Evolutionary conservation across 2,113 vertebrate genomes (phyloP).

Genomic region (Chloroceryle aenea): DNA sequence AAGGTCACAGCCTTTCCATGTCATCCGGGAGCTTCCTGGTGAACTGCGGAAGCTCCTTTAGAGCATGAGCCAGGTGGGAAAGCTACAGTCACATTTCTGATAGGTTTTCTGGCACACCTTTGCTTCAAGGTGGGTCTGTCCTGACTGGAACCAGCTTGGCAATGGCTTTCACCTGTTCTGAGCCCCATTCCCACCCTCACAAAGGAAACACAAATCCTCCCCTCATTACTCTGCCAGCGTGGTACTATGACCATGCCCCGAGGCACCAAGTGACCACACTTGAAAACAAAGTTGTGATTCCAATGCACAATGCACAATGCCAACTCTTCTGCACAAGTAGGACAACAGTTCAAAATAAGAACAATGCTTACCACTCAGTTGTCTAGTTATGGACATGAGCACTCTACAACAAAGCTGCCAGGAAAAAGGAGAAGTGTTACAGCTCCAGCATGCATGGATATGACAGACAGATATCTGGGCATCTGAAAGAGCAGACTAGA

Average conservation of each 20-base stretch:
- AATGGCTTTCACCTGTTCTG: conserved; percentile 37
- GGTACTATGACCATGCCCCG: background rate
- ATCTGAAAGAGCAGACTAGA: background rate
- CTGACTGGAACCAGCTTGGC: background rate
- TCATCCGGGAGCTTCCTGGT: background rate
- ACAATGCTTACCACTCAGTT: background rate
- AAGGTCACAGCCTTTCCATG: background rate
- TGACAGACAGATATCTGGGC: background rate
- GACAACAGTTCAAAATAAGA: background rate
- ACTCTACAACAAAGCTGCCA: background rate
- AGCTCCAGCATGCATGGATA: background rate
- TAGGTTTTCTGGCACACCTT: background rate
- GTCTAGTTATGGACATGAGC: background rate
- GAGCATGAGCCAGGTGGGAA: background rate
- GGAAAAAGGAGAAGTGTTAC: background rate
- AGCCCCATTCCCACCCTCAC: background rate
- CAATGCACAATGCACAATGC: conserved; percentile 12
- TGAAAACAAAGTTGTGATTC: conserved; percentile 30
- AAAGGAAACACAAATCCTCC: background rate
- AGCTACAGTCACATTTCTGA: background rate
- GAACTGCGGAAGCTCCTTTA: background rate
- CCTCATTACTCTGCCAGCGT: background rate
- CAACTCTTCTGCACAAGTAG: background rate
- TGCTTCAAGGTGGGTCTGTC: conserved; percentile 30
- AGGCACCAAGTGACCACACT: conserved; percentile 60